Percentiles rank a stretch among this genome's conserved stretches.
phyloP scores from a whole-genome alignment of 1,140 invertebrate genomes.

The Heliconius melpomene region DNA sequence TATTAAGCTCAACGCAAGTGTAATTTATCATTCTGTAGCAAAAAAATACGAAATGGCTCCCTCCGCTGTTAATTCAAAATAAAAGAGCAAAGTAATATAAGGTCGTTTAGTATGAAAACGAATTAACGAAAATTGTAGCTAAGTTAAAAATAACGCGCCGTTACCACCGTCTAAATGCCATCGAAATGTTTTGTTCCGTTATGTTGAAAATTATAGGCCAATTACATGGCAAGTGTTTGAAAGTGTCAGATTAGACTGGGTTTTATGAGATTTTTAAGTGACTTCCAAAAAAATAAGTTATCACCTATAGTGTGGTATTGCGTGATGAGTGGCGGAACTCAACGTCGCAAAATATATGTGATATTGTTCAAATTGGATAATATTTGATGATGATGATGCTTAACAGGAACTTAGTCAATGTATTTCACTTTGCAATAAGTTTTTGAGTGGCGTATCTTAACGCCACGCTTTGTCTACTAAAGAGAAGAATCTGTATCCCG shows the following conservation, averaged over 20 bases:
- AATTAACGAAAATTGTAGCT: constrained; percentile 43
- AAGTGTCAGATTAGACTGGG: not conserved
- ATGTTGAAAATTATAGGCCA: constrained; percentile 31
- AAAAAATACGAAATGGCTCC: constrained; percentile 39
- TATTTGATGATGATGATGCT: too few relatives aligned
- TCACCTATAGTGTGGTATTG: too few relatives aligned
- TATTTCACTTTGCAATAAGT: too few relatives aligned
- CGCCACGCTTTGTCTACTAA: too few relatives aligned
- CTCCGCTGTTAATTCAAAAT: constrained; percentile 41
- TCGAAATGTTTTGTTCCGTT: constrained; percentile 37
- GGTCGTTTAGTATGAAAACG: constrained; percentile 43
- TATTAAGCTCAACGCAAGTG: constrained; percentile 11
- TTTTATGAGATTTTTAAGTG: not conserved
- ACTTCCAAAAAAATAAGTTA: not conserved
- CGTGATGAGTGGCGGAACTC: not conserved
- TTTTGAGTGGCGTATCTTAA: too few relatives aligned
- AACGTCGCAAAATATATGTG: not conserved
- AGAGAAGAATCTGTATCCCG: too few relatives aligned
- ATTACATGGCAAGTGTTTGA: not conserved
- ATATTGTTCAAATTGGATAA: too few relatives aligned
- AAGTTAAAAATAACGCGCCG: constrained; percentile 51
- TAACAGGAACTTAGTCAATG: too few relatives aligned
- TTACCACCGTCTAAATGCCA: constrained; percentile 37
- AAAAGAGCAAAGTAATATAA: constrained; percentile 38
- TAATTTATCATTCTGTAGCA: constrained; percentile 38